Evolutionary conservation across 2,888 invertebrate genomes (phyloP), one percentile per base, ranked within the genome.

Genomic region (Meteorus colon): DNA sequence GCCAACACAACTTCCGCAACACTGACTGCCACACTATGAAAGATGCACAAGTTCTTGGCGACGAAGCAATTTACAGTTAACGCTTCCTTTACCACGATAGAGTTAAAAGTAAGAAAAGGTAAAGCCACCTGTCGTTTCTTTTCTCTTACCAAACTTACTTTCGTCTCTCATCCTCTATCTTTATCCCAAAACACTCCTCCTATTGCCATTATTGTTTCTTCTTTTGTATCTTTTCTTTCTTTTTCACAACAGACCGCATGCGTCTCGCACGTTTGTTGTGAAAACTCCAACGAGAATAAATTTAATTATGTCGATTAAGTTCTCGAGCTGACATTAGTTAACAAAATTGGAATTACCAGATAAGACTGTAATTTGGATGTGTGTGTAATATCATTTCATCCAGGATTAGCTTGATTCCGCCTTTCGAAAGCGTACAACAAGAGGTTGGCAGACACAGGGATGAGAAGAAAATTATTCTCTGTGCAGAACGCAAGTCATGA

Each of bases 41-140:
- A 73, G 69, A 76, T 76, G 69, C 76, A 73, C 73, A 76, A 76
- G 63, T 73, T 76, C 73, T 76, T 76, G 73, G 76, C 73, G 68
- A 73, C 68, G 68, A 73, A 76, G 69, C 73, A 73, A 76, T 76
- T 73, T 73, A 76, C 73, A 69, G 73, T 73, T 76, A 76, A 76
- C 68, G 73, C 73, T 76, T 73, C 76, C 73, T 76, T 68, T 76
- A 51, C 51, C 60, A 60, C 69, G 45, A 62, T 59, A 24, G 24
- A 71, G 70, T 71, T 66, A 66, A 74, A 24, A 48, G 19, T 34
- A 12, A 37, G 59, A 62, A 14, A 66, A 41, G 62, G 60, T 66
- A 72, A 59, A 65, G 55, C 68, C 68, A 67, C 41, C 76, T 62
- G 72, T 73, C 51, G 65, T 73, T 34, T 73, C 31, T 73, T 51